Evolutionary conservation across 1,140 invertebrate species (phyloP), one percentile per base, ranked within the genome.

Genomic region (Tetramorium alpestre): DNA sequence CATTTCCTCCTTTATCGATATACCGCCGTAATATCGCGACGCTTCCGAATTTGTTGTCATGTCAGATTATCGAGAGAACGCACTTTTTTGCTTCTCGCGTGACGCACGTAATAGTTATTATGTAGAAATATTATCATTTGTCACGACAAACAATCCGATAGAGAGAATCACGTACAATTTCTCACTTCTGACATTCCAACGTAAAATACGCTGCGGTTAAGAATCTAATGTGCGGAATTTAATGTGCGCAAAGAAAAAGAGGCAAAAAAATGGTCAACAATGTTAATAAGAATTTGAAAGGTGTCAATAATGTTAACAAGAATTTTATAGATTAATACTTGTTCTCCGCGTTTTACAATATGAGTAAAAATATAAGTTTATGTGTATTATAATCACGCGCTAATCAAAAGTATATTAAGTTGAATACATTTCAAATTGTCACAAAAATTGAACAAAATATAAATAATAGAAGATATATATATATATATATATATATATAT

Each of bases 1-100:
- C 49, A 67, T 81, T 81, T 81, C 54, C 64, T 82, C 54, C 54
- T 60, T 73, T 58, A 47, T 25, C 38, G 47, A 81, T 70, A n/a
- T 2, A 22, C 49, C 47, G 33, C 41, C 44, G 44, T 51, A 78
- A 69, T 38, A 22, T 33, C 22, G 18, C 18, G 49, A 41, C 41
- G 33, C 49, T 72, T 22, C 38, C 78, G 51, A 81, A 72, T 81
- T 70, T 22, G 22, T 72, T 38, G 10, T 18, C 10, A 47, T 10
- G 28, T 28, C 10, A 13, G 41, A 65, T 78, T 78, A 77, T 47
- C 56, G 65, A 69, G 41, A 1, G 28, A 69, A 67, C 10, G 22
- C 28, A 47, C 13, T 10, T 62, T 10, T 77, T 44, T 33, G 16
- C 22, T 13, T 33, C n/a, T 77, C 41, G 11, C 41, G 18, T 64